A percentile compares a stretch with the other conserved stretches of the same genome.
phyloP scores from a whole-genome alignment of 2,888 invertebrate genomes.

The Drosophila planitibia region DNA sequence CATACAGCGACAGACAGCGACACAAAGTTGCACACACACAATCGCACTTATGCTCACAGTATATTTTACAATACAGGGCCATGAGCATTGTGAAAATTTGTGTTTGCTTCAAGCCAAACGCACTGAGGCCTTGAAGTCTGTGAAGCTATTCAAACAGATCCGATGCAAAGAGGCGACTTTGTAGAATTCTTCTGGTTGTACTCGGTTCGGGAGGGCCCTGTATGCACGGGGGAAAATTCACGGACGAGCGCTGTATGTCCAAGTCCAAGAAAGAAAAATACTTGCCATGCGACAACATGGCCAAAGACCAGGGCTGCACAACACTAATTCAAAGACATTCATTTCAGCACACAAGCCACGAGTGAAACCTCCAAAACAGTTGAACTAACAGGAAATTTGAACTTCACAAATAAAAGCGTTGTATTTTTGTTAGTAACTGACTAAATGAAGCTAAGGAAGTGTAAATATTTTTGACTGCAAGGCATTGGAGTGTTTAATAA shows the following conservation, averaged over 20 bases:
- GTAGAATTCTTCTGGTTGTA: constrained; percentile 42
- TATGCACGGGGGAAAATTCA: constrained; percentile 65
- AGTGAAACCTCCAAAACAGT: constrained; percentile 9
- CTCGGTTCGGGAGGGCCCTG: constrained; percentile 41
- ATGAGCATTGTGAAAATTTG: constrained; percentile 40
- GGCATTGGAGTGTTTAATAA: constrained; percentile 14
- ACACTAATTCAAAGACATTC: background rate
- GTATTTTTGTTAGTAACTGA: background rate
- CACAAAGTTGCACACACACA: constrained; percentile 47
- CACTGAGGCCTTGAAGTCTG: constrained; percentile 10
- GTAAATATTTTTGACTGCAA: background rate
- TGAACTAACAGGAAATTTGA: constrained; percentile 16
- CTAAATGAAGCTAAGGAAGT: background rate
- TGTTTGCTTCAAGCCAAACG: constrained; percentile 23
- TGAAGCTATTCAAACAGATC: background rate
- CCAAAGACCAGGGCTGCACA: constrained; percentile 65
- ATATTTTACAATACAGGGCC: constrained; percentile 71
- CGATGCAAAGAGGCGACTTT: background rate
- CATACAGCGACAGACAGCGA: constrained; percentile 38
- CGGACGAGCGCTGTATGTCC: constrained; percentile 79
- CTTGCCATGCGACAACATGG: constrained; percentile 79
- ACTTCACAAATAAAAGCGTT: background rate
- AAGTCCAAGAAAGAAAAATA: constrained; percentile 81
- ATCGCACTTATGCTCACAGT: constrained; percentile 38
- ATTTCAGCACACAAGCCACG: background rate